Evolutionary conservation across 2,888 invertebrate species (phyloP).

Genomic region (Megaustenia siamemsis): DNA sequence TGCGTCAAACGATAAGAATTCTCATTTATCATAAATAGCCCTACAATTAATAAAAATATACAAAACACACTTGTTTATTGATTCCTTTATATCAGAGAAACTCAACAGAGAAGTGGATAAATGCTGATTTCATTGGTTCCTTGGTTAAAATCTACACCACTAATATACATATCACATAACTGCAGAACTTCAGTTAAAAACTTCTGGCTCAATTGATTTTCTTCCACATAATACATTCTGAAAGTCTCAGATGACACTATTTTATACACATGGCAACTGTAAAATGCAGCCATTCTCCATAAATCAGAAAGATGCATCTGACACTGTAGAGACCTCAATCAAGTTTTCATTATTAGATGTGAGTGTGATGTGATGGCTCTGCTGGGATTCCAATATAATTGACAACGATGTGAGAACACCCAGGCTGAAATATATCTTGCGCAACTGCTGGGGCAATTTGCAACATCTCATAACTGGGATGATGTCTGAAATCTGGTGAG

Average conservation of each 20-base stretch:
- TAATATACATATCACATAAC: neutral
- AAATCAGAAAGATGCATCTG: neutral
- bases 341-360: no score
- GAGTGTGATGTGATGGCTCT: neutral
- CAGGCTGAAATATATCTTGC: neutral
- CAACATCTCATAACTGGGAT: neutral
- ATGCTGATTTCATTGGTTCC: neutral
- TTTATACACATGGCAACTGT: no score
- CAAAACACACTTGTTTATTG: neutral
- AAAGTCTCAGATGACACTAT: no score
- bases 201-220: neutral
- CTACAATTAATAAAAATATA: neutral
- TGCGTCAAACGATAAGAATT: neutral
- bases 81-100: neutral
- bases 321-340: no score
- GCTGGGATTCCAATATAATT: neutral
- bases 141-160: constrained; percentile 1
- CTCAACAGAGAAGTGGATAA: neutral
- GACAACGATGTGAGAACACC: neutral
- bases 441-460: neutral
- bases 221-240: neutral
- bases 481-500: neutral
- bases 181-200: neutral
- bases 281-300: neutral
- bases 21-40: no score